Evolutionary conservation across 2,113 vertebrate genomes (phyloP), one percentile per base, ranked within the genome.

Genomic region (Odontesthes bonariensis): DNA sequence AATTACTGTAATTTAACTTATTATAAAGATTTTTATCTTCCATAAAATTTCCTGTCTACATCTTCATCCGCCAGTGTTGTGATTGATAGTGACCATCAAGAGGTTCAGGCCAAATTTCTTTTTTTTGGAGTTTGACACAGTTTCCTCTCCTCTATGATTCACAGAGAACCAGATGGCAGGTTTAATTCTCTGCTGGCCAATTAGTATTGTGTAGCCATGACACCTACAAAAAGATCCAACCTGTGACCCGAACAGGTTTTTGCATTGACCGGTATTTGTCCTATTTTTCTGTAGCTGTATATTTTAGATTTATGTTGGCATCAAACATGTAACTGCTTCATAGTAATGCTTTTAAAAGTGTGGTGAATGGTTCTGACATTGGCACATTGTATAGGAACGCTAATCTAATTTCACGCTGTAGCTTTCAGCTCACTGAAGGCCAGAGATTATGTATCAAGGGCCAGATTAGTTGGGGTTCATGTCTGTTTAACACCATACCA

Each of bases 1-100:
- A 38, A 38, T 38, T 2, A 38, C 10, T 40, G n/a, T 59, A 58
- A 38, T 59, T 17, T 58, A n/a, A n/a, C n/a, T 2, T 38, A 33
- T 32, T 38, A 47, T 23, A 68, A 42, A 70, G 46, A 71, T 62
- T 64, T 47, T 83, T 47, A 49, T 5, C 61, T 68, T 54, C 74
- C 60, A 87, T 75, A 82, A 77, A 61, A 73, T 1, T 3, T 10
- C 12, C 33, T 56, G 33, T 23, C 20, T 42, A 32, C 38, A 31
- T 73, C 83, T 66, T 49, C 14, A 47, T 47, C 16, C 51, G 27
- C 47, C 1, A 1, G 60, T 35, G 8, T 13, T 22, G 14, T 5
- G 5, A 14, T 33, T 51, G n/a, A 1, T 42, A 51, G 7, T 35
- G 10, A 4, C 59, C 33, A 10, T 73, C 68, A 61, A 31, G 32